A percentile compares a stretch with the other conserved stretches of the same genome.
Conservation (phyloP, 1,140 invertebrate genomes). For the Vanessa atalanta region DNA sequence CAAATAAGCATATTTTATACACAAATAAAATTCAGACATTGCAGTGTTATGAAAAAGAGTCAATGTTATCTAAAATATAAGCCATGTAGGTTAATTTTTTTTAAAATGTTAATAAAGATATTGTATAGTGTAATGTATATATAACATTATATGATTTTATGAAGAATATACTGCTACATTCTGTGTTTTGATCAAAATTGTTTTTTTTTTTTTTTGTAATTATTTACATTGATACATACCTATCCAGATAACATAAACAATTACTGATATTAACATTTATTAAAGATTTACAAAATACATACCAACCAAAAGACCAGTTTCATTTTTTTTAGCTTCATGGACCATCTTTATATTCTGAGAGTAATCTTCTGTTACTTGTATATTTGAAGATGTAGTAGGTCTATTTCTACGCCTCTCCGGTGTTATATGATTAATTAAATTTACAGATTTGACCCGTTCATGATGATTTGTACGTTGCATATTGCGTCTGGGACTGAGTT, state of each 20-base stretch:
- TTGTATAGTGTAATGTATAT: no score
- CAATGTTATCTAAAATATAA: no score
- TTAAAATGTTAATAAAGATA: no score
- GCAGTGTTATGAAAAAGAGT: no score
- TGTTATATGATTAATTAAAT: slow-evolving; percentile 66
- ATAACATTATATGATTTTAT: no score
- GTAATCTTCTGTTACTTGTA: slow-evolving; percentile 41
- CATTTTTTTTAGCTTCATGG: slow-evolving; percentile 71
- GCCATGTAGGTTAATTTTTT: no score
- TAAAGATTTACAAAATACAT: slow-evolving; percentile 31
- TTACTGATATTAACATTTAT: no score
- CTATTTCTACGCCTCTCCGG: slow-evolving; percentile 58
- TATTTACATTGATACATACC: neutral
- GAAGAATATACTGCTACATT: no score
- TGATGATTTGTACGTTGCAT: slow-evolving; percentile 62
- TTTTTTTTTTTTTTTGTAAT: no score
- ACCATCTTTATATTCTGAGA: slow-evolving; percentile 63
- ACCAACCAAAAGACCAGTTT: slow-evolving; percentile 74
- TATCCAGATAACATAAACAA: neutral
- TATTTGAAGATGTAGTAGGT: slow-evolving; percentile 29
- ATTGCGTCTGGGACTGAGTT: slow-evolving; percentile 52
- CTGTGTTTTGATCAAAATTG: no score
- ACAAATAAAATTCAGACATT: no score
- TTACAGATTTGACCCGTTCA: slow-evolving; percentile 70
- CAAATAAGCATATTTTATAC: no score